A percentile compares a stretch with the other conserved stretches of the same genome.
phyloP scores from a whole-genome alignment of 2,797 vertebrate species.

The Merluccius polli region DNA sequence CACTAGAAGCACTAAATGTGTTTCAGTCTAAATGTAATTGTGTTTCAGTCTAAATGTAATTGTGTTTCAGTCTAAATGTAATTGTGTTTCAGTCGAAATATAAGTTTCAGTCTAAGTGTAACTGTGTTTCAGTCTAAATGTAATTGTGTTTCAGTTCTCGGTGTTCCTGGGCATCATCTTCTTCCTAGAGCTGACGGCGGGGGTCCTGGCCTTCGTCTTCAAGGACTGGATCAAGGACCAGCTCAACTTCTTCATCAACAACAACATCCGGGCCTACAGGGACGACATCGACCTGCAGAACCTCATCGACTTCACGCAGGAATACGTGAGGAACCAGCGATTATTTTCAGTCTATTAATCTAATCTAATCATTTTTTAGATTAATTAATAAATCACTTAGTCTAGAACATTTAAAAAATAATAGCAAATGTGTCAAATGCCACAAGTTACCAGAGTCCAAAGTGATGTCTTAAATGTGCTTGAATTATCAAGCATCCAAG shows the following conservation, averaged over 20 bases:
- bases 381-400: no score
- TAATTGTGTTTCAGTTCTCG: conserved; percentile 80
- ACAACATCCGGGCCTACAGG: conserved; percentile 96
- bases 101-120: no score
- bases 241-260: conserved; percentile 99
- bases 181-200: conserved; percentile 97
- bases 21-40: no score
- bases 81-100: conserved; percentile 75
- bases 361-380: no score
- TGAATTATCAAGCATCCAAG: no score
- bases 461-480: no score
- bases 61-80: conserved; percentile 71
- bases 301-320: conserved; percentile 98
- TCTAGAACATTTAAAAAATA: no score
- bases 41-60: conserved; percentile 71
- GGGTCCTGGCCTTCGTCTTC: conserved; percentile 97
- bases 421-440: no score
- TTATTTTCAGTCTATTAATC: no score
- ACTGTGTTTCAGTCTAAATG: conserved; percentile 71
- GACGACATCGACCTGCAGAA: conserved; percentile 99
- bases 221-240: conserved; percentile 99
- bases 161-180: conserved; percentile 99
- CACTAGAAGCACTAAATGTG: conserved; percentile 1
- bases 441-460: no score
- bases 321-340: conserved; percentile 97